Conservation (phyloP, 2,797 vertebrate genomes). For the Melanotaenia boesemani region DNA sequence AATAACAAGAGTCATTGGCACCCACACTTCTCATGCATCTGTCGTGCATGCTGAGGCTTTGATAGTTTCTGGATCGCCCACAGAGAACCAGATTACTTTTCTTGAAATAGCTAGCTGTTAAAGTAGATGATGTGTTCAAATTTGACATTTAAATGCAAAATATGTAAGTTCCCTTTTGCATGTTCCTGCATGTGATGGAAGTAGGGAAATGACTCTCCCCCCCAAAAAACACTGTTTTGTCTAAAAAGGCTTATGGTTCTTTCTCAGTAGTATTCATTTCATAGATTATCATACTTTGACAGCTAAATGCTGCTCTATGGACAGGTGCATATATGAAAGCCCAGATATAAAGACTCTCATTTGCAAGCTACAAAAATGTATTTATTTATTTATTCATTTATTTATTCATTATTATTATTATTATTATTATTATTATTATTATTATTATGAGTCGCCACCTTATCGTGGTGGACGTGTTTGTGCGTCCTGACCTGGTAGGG, state of each 20-base stretch:
- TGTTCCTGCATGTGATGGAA: conserved; percentile 32
- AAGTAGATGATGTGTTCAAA: conserved; percentile 68
- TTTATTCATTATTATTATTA: too few species aligned
- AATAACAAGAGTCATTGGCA: conserved; percentile 64
- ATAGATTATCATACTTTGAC: too few species aligned
- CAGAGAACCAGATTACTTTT: conserved; percentile 57
- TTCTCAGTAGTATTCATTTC: background rate
- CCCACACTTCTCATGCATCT: conserved; percentile 61
- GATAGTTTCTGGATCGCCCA: conserved; percentile 55
- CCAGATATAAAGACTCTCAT: too few species aligned
- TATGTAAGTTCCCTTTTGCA: conserved; percentile 44
- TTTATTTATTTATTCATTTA: too few species aligned
- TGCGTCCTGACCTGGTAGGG: too few species aligned
- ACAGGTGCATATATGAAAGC: too few species aligned
- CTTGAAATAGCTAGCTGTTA: conserved; percentile 64
- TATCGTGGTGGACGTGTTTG: too few species aligned
- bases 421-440: too few species aligned
- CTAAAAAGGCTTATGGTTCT: background rate
- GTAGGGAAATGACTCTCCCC: conserved; percentile 5
- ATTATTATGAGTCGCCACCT: too few species aligned
- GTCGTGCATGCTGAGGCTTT: conserved; percentile 61
- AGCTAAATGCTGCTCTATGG: too few species aligned
- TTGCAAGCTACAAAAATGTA: too few species aligned
- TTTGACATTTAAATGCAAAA: conserved; percentile 29
- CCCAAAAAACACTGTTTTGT: too few species aligned